Evolutionary conservation across 2,113 vertebrate species (phyloP).

Genomic region (Mormyrus iriodes): DNA sequence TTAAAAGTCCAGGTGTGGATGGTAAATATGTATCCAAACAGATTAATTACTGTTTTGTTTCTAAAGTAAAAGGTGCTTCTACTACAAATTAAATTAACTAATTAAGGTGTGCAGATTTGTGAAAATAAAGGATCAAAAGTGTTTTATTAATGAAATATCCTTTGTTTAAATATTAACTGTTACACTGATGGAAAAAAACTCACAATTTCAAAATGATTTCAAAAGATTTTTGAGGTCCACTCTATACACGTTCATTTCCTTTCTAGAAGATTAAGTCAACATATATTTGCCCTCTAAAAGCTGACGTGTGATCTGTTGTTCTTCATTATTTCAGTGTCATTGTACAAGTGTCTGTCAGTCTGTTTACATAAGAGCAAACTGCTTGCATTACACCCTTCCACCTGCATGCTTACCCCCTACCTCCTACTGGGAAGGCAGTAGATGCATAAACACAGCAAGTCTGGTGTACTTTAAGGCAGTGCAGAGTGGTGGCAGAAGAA

Average conservation of each 20-base stretch:
- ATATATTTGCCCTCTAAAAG: slow-evolving; percentile 37
- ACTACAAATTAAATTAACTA: background rate
- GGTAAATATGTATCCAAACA: background rate
- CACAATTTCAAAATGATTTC: background rate
- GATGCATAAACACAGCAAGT: background rate
- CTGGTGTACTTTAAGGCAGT: background rate
- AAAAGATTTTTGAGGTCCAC: background rate
- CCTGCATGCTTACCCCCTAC: slow-evolving; percentile 31
- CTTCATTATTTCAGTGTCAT: background rate
- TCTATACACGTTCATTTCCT: background rate
- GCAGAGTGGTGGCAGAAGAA: background rate
- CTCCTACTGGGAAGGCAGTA: slow-evolving; percentile 43
- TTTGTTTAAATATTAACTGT: background rate
- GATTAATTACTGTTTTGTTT: background rate
- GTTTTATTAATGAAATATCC: background rate
- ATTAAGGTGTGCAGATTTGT: background rate
- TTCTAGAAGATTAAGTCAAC: background rate
- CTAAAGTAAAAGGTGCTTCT: background rate
- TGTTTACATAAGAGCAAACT: slow-evolving; percentile 51
- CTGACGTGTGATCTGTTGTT: background rate
- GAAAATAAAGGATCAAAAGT: background rate
- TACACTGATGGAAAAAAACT: background rate
- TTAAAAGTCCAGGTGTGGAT: background rate
- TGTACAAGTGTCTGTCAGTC: background rate
- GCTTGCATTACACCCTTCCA: slow-evolving; percentile 37